Evolutionary conservation across 2,888 invertebrate genomes (phyloP), one percentile per base, ranked within the genome.

Genomic region (Xylota sylvarum): DNA sequence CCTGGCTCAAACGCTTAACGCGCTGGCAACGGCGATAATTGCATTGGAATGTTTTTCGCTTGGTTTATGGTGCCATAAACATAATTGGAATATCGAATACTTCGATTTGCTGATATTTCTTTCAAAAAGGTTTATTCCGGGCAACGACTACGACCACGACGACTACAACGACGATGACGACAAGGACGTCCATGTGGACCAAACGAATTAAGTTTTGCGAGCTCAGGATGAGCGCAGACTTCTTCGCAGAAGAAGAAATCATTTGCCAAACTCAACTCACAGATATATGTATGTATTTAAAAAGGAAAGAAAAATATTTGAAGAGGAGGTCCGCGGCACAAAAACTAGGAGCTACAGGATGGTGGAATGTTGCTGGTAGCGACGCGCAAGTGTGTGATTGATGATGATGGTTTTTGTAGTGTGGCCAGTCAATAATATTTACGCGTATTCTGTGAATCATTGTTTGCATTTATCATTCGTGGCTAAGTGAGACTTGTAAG

Each of bases 21-120:
- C 86, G 60, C 60, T 72, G 65, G 64, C 67, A 69, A 73, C 56
- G 82, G 69, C 78, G 86, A 82, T 86, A 86, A 86, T 86, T 86
- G 86, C 86, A 69, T 78, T 70, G 86, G 78, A 86, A 86, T 86
- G 77, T 69, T 86, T 77, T 73, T 78, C 82, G 46, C 69, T 73
- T 86, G 86, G 82, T 86, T 86, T 86, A 86, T 86, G 82, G 73
- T 86, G 82, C 86, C 86, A 86, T 86, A 86, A 86, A 86, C 73
- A 86, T 86, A 82, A 86, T 86, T 86, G 86, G 82, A 86, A 86
- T 86, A 86, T 86, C 86, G 77, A 82, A 82, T 82, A 69, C 72
- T 86, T 86, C 69, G 82, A 86, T 82, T 81, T 56, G 77, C 58
- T 48, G 74, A 74, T 79, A 65, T 64, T 74, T 72, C 52, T 56